Percentiles rank a stretch among this genome's conserved stretches.
These are phyloP conservation scores for Linepithema humile DNA, from an alignment of 1,140 invertebrate species.

Conservation along the genomic window DNA sequence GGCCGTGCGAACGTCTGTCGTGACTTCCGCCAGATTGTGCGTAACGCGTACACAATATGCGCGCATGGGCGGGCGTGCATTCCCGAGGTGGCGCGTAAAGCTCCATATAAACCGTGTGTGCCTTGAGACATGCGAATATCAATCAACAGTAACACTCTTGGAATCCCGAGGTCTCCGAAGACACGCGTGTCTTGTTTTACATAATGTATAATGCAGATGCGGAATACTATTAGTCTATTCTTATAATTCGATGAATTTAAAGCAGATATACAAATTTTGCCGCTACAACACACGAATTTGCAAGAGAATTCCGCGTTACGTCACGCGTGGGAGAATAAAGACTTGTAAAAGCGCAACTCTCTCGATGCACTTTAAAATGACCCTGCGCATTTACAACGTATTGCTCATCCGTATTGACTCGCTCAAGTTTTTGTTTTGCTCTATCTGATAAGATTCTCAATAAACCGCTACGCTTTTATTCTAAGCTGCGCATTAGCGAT, in stretches of 20 bases:
- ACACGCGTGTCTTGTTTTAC: constrained; percentile 5
- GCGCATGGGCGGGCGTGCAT: background rate
- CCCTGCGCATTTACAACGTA: background rate
- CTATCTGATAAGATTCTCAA: constrained; percentile 31
- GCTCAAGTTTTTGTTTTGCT: constrained; percentile 7
- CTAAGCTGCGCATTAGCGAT: too few relatives aligned
- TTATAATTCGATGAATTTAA: background rate
- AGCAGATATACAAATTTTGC: background rate
- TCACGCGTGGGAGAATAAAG: too few relatives aligned
- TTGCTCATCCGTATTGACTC: background rate
- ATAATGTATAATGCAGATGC: background rate
- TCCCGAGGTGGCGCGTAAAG: background rate
- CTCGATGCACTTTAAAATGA: background rate
- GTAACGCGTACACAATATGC: constrained; percentile 13
- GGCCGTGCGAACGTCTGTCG: constrained; percentile 52
- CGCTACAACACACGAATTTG: too few relatives aligned
- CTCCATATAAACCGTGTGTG: constrained; percentile 4
- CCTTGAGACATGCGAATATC: constrained; percentile 7
- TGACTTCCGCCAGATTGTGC: constrained; percentile 69
- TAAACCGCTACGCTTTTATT: background rate
- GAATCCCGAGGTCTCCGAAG: constrained; percentile 36
- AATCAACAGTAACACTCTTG: constrained; percentile 30
- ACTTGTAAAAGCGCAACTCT: constrained; percentile 4
- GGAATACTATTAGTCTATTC: background rate
- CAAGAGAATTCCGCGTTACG: background rate